These are phyloP conservation scores for Drosophila watanabei DNA, from an alignment of 1,140 invertebrate species.

Conservation along the genomic window DNA sequence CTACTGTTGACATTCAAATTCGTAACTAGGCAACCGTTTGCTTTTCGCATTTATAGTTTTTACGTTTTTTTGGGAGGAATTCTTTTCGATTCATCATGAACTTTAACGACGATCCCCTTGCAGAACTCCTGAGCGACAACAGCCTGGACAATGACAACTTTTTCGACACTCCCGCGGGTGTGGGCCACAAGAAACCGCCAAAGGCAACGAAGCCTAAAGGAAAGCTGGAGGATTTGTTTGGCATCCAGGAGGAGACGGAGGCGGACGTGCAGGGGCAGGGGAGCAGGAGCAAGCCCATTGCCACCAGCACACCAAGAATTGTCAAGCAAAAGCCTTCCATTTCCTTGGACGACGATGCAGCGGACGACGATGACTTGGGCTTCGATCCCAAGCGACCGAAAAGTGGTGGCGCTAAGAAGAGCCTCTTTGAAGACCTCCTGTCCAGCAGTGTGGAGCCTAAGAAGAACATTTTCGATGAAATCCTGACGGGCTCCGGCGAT, in stretches of 20 bases:
- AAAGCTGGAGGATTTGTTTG: constrained; percentile 82
- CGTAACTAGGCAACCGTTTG: constrained; percentile 68
- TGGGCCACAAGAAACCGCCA: constrained; percentile 41
- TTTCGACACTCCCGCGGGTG: constrained; percentile 83
- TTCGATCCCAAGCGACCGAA: constrained; percentile 84
- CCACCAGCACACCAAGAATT: constrained; percentile 68
- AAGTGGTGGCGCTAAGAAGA: constrained; percentile 52
- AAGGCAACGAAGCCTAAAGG: constrained; percentile 49
- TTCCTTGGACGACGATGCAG: constrained; percentile 62
- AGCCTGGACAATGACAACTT: constrained; percentile 87
- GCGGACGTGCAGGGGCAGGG: constrained; percentile 51
- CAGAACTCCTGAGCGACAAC: constrained; percentile 86
- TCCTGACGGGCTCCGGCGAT: constrained; percentile 27
- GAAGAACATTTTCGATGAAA: constrained; percentile 70
- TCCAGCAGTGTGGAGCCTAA: constrained; percentile 55
- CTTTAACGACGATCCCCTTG: constrained; percentile 85
- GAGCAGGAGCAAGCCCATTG: constrained; percentile 23
- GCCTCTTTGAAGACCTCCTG: constrained; percentile 65
- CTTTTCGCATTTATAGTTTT: constrained; percentile 10
- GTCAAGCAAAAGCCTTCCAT: constrained; percentile 75
- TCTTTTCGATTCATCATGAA: constrained; percentile 53
- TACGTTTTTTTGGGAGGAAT: background rate
- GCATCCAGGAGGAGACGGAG: constrained; percentile 77
- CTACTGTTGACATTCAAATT: constrained; percentile 15
- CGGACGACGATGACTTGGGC: constrained; percentile 80